phyloP scores from a whole-genome alignment of 1,140 invertebrate species.

The Ceratina calcarata region DNA sequence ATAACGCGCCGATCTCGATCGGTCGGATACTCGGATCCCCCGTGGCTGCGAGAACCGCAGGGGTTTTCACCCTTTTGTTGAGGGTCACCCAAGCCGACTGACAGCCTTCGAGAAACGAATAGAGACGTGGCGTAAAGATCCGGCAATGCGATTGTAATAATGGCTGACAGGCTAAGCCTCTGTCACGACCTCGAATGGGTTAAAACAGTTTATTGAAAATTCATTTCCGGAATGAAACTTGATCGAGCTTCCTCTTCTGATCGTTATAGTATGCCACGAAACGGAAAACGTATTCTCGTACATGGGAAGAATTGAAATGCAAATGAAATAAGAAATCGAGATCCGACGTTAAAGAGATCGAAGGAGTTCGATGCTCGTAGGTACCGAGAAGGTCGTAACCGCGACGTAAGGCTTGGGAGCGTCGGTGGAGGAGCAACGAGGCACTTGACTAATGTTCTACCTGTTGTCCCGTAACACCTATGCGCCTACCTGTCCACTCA shows the following conservation, averaged over 20 bases:
- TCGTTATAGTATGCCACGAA: no score
- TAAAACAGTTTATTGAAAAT: no score
- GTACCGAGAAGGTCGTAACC: slow-evolving; percentile 29
- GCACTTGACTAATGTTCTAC: slow-evolving; percentile 77
- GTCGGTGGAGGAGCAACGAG: slow-evolving; percentile 62
- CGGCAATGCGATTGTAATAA: slow-evolving; percentile 66
- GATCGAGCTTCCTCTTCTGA: no score
- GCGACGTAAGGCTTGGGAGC: slow-evolving; percentile 41
- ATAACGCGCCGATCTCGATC: background rate
- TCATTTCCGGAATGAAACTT: no score
- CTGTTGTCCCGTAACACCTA: slow-evolving; percentile 74
- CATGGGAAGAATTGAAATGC: no score
- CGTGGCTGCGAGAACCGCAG: slow-evolving; percentile 60
- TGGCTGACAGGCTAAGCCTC: slow-evolving; percentile 54
- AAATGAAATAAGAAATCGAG: no score
- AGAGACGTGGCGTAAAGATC: slow-evolving; percentile 71
- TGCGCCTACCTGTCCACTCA: slow-evolving; percentile 64
- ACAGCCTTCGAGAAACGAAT: slow-evolving; percentile 62
- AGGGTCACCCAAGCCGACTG: slow-evolving; percentile 65
- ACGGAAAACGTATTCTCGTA: no score
- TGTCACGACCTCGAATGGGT: slow-evolving; percentile 46
- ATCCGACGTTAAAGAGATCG: background rate
- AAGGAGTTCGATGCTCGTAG: background rate
- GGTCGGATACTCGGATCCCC: slow-evolving; percentile 17
- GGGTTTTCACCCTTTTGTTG: slow-evolving; percentile 69